Evolutionary conservation across 2,797 vertebrate genomes (phyloP).

Genomic region (Muraenolepis orangiensis): DNA sequence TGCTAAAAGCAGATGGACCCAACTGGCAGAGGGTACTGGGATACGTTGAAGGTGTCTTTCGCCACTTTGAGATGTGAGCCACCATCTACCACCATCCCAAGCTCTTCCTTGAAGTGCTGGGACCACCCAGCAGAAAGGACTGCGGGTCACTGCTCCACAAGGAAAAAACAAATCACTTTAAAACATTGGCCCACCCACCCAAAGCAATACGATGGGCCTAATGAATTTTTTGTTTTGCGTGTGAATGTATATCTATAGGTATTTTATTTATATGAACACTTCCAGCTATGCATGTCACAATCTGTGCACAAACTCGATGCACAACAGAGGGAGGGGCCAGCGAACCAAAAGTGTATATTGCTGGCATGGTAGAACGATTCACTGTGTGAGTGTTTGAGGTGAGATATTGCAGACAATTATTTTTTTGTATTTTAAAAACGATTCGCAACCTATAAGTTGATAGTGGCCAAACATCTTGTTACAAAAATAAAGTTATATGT

Average conservation of each 20-base stretch:
- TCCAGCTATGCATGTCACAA: slow-evolving; percentile 17
- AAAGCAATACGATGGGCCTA: slow-evolving; percentile 13
- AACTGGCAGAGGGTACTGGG: slow-evolving; percentile 78
- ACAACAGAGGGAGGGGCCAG: slow-evolving; percentile 7
- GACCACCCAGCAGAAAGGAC: slow-evolving; percentile 7
- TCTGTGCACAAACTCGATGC: slow-evolving; percentile 31
- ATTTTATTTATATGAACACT: slow-evolving; percentile 24
- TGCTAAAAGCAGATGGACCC: slow-evolving; percentile 71
- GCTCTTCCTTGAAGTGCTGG: background rate
- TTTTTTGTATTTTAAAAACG: slow-evolving; percentile 50
- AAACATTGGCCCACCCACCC: slow-evolving; percentile 7
- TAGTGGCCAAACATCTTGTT: slow-evolving; percentile 43
- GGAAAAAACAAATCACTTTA: slow-evolving; percentile 1
- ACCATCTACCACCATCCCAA: background rate
- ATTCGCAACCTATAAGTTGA: slow-evolving; percentile 29
- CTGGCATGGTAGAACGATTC: slow-evolving; percentile 15
- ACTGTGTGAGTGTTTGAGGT: slow-evolving; percentile 28
- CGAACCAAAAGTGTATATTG: slow-evolving; percentile 30
- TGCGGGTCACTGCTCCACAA: background rate
- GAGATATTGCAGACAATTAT: background rate
- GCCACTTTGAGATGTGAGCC: slow-evolving; percentile 76
- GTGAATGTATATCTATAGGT: background rate
- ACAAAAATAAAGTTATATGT: slow-evolving; percentile 65
- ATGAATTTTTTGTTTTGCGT: slow-evolving; percentile 11
- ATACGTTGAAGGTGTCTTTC: slow-evolving; percentile 76